A percentile compares a stretch with the other conserved stretches of the same genome.
Conservation (phyloP, 1,140 invertebrate species). For the Hesperophylax magnus region DNA sequence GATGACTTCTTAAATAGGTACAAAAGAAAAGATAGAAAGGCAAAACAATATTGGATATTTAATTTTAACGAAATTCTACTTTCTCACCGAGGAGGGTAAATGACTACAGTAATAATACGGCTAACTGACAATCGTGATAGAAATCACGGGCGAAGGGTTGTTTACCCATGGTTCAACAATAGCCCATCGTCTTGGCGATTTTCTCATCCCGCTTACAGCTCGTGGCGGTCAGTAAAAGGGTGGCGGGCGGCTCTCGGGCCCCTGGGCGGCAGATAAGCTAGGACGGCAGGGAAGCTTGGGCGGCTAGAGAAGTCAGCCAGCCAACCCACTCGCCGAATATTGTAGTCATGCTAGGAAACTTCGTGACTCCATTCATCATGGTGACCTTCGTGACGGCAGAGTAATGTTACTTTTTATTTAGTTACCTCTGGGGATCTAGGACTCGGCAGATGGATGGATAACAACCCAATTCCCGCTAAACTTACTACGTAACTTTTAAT, state of each 20-base stretch:
- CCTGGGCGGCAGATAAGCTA: too few species aligned
- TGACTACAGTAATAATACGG: too few species aligned
- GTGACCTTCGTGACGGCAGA: constrained; percentile 38
- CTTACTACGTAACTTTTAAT: constrained; percentile 15
- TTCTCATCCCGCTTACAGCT: neutral
- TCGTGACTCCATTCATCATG: constrained; percentile 34
- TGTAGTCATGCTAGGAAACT: constrained; percentile 38
- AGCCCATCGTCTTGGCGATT: neutral
- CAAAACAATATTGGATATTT: too few species aligned
- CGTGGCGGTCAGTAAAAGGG: constrained; percentile 1
- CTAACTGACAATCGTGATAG: neutral
- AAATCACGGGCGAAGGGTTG: constrained; percentile 1
- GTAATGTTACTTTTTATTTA: constrained; percentile 39
- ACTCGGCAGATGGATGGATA: constrained; percentile 19
- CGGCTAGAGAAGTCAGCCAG: too few species aligned
- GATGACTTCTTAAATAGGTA: too few species aligned
- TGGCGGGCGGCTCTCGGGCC: neutral
- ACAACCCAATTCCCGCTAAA: constrained; percentile 9
- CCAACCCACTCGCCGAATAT: neutral
- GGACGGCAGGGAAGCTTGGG: too few species aligned
- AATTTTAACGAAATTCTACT: too few species aligned
- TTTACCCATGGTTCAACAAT: neutral
- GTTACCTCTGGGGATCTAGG: constrained; percentile 13
- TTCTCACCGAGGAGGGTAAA: too few species aligned
- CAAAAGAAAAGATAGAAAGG: too few species aligned